Percentiles rank a stretch among this genome's conserved stretches.
phyloP scores from a whole-genome alignment of 2,888 invertebrate genomes.

The Spisula subtruncata region DNA sequence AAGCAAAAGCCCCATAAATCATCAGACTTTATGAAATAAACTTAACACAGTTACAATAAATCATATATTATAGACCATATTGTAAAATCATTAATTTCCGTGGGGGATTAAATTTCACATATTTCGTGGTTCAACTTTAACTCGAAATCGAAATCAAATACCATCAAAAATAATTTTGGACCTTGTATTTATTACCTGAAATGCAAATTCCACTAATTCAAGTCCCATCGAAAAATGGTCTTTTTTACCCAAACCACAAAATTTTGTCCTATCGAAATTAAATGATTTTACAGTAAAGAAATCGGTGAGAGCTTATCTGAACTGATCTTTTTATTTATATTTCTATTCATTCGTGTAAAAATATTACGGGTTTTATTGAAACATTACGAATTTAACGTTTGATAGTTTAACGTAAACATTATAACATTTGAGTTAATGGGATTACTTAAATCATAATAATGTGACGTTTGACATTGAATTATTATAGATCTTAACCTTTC shows the following conservation, averaged over 20 bases:
- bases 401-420: neutral
- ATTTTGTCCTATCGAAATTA: too few species aligned
- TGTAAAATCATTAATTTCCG: too few species aligned
- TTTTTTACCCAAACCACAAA: too few species aligned
- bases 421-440: neutral
- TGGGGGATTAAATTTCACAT: too few species aligned
- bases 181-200: too few species aligned
- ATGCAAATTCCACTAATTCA: too few species aligned
- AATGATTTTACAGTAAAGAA: too few species aligned
- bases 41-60: neutral
- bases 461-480: neutral
- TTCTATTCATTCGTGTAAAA: constrained; percentile 18
- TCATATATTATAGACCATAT: neutral
- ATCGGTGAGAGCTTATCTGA: neutral
- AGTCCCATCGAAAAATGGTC: too few species aligned
- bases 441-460: neutral
- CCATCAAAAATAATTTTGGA: too few species aligned
- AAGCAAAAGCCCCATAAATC: neutral
- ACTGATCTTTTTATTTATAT: neutral
- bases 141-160: too few species aligned
- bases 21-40: neutral
- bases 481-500: neutral
- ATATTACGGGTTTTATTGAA: neutral
- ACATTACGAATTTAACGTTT: neutral
- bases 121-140: too few species aligned